phyloP scores from a whole-genome alignment of 2,113 vertebrate species.

The Urocitellus parryii region DNA sequence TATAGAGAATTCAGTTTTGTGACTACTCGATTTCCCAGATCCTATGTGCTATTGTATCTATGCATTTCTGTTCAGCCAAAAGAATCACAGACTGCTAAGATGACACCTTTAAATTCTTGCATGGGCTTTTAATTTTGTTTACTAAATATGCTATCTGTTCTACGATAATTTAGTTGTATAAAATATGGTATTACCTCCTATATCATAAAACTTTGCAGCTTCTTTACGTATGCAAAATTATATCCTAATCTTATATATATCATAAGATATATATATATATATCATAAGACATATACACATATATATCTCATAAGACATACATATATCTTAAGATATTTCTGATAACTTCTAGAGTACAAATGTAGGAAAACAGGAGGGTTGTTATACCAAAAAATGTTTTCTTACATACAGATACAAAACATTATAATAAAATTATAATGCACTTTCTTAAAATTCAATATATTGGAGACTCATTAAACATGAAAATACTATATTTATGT shows the following conservation, averaged over 20 bases:
- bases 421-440: neutral
- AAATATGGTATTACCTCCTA: neutral
- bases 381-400: constrained; percentile 3
- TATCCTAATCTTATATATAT: neutral
- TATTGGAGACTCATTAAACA: neutral
- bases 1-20: neutral
- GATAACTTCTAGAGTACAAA: constrained; percentile 8
- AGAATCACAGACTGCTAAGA: neutral
- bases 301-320: too few species aligned
- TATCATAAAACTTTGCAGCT: neutral
- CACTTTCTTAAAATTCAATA: neutral
- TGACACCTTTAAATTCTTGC: neutral
- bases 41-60: neutral
- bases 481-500: neutral
- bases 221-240: neutral
- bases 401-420: neutral
- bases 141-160: neutral
- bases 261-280: too few species aligned
- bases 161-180: neutral
- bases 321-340: neutral
- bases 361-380: neutral
- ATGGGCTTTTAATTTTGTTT: neutral
- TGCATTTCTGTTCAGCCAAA: neutral
- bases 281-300: too few species aligned
- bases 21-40: neutral